phyloP scores from a whole-genome alignment of 1,140 invertebrate genomes.

The Ostrea edulis region DNA sequence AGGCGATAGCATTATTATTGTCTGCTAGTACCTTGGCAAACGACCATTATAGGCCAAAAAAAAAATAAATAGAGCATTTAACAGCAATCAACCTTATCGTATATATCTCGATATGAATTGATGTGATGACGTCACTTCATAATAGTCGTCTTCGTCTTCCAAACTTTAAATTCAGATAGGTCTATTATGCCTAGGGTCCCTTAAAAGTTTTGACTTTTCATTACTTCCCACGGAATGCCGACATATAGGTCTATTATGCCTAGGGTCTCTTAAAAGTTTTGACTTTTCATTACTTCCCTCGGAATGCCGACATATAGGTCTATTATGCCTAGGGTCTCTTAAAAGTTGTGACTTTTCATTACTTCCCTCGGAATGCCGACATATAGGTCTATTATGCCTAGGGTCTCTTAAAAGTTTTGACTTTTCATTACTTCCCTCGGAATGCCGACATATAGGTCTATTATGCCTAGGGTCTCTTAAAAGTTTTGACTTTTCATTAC shows the following conservation, averaged over 20 bases:
- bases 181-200: not conserved
- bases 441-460: not conserved
- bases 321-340: not conserved
- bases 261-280: not conserved
- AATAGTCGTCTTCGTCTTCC: not conserved
- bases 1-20: not conserved
- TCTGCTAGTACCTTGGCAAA: not conserved
- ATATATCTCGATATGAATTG: slow-evolving; percentile 9
- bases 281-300: not conserved
- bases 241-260: not conserved
- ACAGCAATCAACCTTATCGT: slow-evolving; percentile 11
- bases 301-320: not conserved
- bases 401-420: not conserved
- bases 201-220: not conserved
- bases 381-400: not conserved
- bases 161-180: not conserved
- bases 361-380: not conserved
- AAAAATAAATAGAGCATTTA: not conserved
- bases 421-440: not conserved
- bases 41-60: not conserved
- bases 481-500: not conserved
- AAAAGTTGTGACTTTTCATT: not conserved
- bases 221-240: not conserved
- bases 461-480: not conserved
- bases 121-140: not conserved